Evolutionary conservation across 2,797 vertebrate genomes (phyloP), one percentile per base, ranked within the genome.

Genomic region (Coilia nasus): DNA sequence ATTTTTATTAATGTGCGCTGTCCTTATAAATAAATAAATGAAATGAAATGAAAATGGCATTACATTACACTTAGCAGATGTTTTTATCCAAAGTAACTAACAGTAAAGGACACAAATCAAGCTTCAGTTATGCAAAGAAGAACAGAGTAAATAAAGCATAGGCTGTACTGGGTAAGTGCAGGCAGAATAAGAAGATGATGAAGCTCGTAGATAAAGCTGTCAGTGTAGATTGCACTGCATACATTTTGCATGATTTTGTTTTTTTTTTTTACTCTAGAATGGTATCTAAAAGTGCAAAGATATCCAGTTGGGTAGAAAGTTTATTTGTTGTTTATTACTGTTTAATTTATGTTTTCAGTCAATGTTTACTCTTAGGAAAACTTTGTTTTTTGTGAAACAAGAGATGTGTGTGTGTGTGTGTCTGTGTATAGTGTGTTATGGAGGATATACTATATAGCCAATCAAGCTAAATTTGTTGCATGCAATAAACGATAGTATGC

Each of bases 391-490:
- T 59, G 47, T 56, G 56, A 28, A 23, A n/a, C n/a, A n/a, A n/a
- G n/a, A n/a, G n/a, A 21, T 62, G 60, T 23, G 60, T 25, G n/a
- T 23, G 6, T n/a, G 21, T 9, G 59, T 60, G 60, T 44, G 44
- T 67, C 21, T 35, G 23, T 59, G 5, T 87, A 54, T 88, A 85
- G n/a, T 83, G 35, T 82, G 56, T 87, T 64, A 64, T 25, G 3
- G 60, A 25, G 60, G 23, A 25, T 64, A 23, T 11, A 23, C 57
- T 19, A 23, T 62, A 23, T n/a, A 28, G 62, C 0, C 10, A 28
- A 25, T 28, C 9, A 14, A 67, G 25, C 25, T 50, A 12, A 50
- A 6, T 25, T 28, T 67, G 62, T 64, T 28, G n/a, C 25, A 15
- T 12, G 5, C 62, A 64, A n/a, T n/a, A n/a, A n/a, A n/a, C n/a